phyloP scores from a whole-genome alignment of 2,113 vertebrate species.

The Mus spicilegus region DNA sequence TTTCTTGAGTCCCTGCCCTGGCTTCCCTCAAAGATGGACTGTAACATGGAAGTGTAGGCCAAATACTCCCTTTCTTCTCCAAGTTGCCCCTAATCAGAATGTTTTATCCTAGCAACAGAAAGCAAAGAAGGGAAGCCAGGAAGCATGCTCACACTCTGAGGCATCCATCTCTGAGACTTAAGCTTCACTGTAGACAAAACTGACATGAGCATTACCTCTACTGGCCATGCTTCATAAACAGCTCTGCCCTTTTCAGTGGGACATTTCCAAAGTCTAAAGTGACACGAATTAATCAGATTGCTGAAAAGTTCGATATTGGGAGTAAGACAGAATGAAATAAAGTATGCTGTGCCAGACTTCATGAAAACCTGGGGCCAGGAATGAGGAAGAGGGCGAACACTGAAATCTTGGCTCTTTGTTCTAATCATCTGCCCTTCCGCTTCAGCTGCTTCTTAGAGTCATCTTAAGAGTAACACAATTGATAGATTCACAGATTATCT shows the following conservation, averaged over 20 bases:
- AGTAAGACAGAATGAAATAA: conserved; percentile 30
- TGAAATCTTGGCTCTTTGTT: background rate
- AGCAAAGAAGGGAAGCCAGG: no score
- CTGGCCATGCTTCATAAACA: conserved; percentile 18
- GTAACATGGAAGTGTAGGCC: background rate
- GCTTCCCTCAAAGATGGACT: background rate
- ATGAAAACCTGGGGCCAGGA: background rate
- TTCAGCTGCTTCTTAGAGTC: background rate
- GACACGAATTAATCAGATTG: conserved; percentile 32
- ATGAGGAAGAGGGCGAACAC: background rate
- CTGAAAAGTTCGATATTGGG: conserved; percentile 19
- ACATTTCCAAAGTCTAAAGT: conserved; percentile 47
- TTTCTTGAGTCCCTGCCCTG: background rate
- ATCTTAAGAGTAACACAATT: background rate
- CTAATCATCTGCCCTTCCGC: background rate
- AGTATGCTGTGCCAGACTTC: background rate
- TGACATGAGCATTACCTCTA: background rate
- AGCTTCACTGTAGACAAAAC: background rate
- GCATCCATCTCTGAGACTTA: background rate
- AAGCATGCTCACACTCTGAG: background rate
- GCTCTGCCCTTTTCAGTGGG: conserved; percentile 50
- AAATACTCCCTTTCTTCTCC: background rate
- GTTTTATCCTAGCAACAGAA: background rate
- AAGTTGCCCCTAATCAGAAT: background rate
- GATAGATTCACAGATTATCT: conserved; percentile 22